Conservation (phyloP, 2,888 invertebrate genomes). For the Fragum fragum region DNA sequence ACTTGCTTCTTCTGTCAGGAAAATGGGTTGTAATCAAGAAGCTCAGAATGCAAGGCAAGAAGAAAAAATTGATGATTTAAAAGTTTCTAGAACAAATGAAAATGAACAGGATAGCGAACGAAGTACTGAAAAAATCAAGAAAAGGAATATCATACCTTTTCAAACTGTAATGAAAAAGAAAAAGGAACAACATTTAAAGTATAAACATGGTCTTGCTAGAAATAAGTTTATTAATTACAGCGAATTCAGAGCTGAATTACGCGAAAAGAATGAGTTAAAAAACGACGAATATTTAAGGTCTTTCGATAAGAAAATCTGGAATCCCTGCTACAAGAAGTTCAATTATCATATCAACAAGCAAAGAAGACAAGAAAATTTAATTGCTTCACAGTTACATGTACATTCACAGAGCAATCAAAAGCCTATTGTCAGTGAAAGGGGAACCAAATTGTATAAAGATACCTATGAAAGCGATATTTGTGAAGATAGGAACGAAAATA, state of each 20-base stretch:
- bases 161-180: constrained; percentile 33
- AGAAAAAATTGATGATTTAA: too few species aligned
- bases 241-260: constrained; percentile 21
- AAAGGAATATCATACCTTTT: constrained; percentile 34
- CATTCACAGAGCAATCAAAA: not conserved
- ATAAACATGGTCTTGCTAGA: constrained; percentile 28
- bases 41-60: too few species aligned
- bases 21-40: too few species aligned
- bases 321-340: too few species aligned
- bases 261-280: not conserved
- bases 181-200: constrained; percentile 32
- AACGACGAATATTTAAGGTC: not conserved
- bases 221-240: constrained; percentile 44
- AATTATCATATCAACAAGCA: too few species aligned
- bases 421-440: constrained; percentile 27
- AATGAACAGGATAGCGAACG: too few species aligned
- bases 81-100: too few species aligned
- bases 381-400: not conserved
- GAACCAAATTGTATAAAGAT: constrained; percentile 26
- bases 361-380: not conserved
- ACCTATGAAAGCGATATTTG: too few species aligned
- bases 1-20: too few species aligned
- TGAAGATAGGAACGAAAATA: too few species aligned
- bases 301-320: too few species aligned
- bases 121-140: not conserved